Evolutionary conservation across 2,888 invertebrate genomes (phyloP).

Genomic region (Macrophya alboannulata): DNA sequence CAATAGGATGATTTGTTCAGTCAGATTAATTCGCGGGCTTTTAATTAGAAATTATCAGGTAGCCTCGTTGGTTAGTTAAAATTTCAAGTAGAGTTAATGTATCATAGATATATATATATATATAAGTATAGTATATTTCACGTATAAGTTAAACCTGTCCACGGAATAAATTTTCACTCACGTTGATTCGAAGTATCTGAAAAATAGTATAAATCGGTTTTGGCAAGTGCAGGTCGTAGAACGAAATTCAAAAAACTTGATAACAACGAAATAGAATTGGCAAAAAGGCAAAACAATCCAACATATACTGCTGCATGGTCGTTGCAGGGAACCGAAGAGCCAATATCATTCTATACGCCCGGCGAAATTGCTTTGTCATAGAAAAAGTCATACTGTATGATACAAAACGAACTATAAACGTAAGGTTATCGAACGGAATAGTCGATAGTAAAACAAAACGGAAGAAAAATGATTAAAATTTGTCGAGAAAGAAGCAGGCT

Average conservation of each 20-base stretch:
- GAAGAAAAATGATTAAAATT: not conserved
- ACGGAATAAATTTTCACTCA: constrained; percentile 27
- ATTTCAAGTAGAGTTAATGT: not conserved
- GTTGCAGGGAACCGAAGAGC: constrained; percentile 45
- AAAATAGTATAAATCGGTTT: constrained; percentile 28
- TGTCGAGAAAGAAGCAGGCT: not conserved
- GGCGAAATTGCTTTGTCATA: constrained; percentile 48
- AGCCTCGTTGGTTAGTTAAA: not conserved
- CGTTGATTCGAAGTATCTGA: constrained; percentile 32
- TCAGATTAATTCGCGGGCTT: not conserved
- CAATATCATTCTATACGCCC: constrained; percentile 44
- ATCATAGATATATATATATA: not conserved
- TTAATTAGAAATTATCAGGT: not conserved
- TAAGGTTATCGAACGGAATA: constrained; percentile 28
- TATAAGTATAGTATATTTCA: not conserved
- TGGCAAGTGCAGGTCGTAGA: constrained; percentile 19
- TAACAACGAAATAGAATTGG: constrained; percentile 48
- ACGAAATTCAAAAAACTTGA: constrained; percentile 34
- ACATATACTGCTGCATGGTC: constrained; percentile 34
- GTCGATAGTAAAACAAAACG: not conserved
- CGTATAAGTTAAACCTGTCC: not conserved
- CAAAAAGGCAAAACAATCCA: constrained; percentile 28
- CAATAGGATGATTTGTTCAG: not conserved
- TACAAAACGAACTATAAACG: constrained; percentile 24
- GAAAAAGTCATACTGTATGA: constrained; percentile 16